phyloP scores from a whole-genome alignment of 2,113 vertebrate genomes.

The Lonchura striata region DNA sequence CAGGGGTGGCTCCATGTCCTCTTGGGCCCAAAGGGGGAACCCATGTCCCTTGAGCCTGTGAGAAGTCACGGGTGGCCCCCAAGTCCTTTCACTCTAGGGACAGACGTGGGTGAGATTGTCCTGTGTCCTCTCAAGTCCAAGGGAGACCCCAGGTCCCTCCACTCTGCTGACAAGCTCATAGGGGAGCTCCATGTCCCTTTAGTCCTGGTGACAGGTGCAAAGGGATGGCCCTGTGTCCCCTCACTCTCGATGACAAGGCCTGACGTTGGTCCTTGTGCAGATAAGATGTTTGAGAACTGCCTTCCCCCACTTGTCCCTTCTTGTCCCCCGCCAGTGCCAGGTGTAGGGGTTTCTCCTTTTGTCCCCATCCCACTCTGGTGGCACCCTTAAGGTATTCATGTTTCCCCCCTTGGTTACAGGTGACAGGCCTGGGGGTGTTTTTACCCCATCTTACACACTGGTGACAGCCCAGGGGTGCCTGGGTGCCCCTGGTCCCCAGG shows the following conservation, averaged over 20 bases:
- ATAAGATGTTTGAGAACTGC: not conserved
- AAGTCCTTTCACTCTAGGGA: not conserved
- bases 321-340: not conserved
- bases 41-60: not conserved
- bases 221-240: not conserved
- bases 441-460: rapidly evolving
- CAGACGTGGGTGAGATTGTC: not conserved
- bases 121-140: not conserved
- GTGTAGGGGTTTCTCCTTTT: not conserved
- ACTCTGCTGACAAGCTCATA: not conserved
- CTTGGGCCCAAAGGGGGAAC: not conserved
- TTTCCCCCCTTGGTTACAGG: not conserved
- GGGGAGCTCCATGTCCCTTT: not conserved
- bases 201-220: rapidly evolving
- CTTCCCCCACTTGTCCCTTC: rapidly evolving
- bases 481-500: not conserved
- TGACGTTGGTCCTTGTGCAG: not conserved
- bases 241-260: not conserved
- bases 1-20: not conserved
- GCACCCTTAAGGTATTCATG: rapidly evolving
- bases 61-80: too few species aligned
- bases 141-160: not conserved
- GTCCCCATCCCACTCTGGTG: not conserved
- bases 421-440: not conserved
- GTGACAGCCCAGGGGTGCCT: not conserved